Evolutionary conservation across 1,140 invertebrate genomes (phyloP), one percentile per base, ranked within the genome.

Genomic region (Nylanderia fulva): DNA sequence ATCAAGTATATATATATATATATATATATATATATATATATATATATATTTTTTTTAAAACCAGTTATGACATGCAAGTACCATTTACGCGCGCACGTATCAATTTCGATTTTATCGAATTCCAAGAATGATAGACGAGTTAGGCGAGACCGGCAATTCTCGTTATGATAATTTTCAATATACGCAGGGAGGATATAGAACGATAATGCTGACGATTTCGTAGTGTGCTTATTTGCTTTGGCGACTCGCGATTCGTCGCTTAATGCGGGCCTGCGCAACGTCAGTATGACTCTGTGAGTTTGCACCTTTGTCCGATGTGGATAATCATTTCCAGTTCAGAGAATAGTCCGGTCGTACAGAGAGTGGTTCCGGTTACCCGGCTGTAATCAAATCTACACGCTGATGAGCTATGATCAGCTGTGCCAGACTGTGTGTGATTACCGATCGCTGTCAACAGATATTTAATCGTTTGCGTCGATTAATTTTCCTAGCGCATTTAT

Each of bases 271-370:
- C 42, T 61, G 52, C 18, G 56, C 36, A 75, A 27, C 69, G 69
- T 86, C 29, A 33, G 33, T 63, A 75, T 84, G 71, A 84, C 48
- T 83, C 79, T 71, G 79, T 80, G 79, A 86, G 75, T 86, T 84
- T 77, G 74, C 75, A 80, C 84, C 84, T 89, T 89, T 88, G 87
- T 86, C 36, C 84, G 48, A 64, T 24, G 63, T 33, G 77, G 85
- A 83, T 88, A 88, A 88, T 79, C 60, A 85, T 79, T 88, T 88
- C 66, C 84, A 71, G 72, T 88, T 88, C 58, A 77, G 54, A n/a
- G 72, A 48, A 63, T 33, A 33, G 36, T 18, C 33, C 69, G 69
- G 15, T 27, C 56, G 48, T 58, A 27, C 27, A 29, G 56, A 42
- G 69, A 79, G 63, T 75, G 66, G 76, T 83, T 76, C 76, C 76